Evolutionary conservation across 1,140 invertebrate genomes (phyloP), one percentile per base, ranked within the genome.

Genomic region (Ptiloglossa arizonensis): DNA sequence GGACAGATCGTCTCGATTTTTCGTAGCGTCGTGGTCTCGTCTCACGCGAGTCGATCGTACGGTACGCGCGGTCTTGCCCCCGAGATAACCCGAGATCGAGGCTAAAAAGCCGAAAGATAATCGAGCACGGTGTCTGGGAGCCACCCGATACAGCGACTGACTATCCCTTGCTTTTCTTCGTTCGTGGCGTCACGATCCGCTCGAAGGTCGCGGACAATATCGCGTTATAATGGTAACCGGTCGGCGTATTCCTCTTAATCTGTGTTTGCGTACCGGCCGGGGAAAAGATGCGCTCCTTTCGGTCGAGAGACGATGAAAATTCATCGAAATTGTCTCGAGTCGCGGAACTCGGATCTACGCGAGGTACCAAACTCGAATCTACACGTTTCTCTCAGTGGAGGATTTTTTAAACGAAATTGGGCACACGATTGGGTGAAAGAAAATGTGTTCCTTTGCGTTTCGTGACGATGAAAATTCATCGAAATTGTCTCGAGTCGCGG

Each of bases 31-130:
- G 29, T 41, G 24, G 24, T n/a, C 13, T 13, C 44, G 4, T 52
- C 75, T 29, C 11, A 48, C 57, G 64, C 62, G 72, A 44, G 29
- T 48, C 56, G 54, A 35, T 66, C 59, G 17, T 44, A 38, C 50
- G 48, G 19, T 32, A 38, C 66, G 63, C 50, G 48, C 50, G n/a
- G 1, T 59, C 41, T 5, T 22, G 24, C 46, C 41, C 46, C n/a
- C 4, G 1, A 29, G 74, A 71, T 71, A 77, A 77, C 54, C 74
- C 22, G n/a, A 44, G 38, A 77, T 71, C 74, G 74, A 60, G 67
- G 74, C 38, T 46, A 56, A 27, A 17, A 35, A 22, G 29, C 44
- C 27, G 50, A 46, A n/a, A 56, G 72, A 75, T 75, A 75, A 75
- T 71, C 57, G 32, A 19, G 9, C 46, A 17, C 46, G 44, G 32